phyloP scores from a whole-genome alignment of 2,888 invertebrate species.

The Digitonthophagus gazella region DNA sequence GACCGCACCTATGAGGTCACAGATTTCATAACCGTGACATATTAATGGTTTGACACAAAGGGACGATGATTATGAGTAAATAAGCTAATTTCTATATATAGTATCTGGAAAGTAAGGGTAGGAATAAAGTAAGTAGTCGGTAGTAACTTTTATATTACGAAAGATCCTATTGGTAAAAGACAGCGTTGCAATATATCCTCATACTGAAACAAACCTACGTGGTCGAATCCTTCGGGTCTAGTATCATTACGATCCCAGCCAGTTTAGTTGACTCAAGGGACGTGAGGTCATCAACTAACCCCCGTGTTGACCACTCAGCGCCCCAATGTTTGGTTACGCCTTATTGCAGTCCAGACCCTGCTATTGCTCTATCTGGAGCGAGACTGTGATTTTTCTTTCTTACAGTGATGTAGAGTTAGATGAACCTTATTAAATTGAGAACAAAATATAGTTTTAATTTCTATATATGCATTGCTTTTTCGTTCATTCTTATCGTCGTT shows the following conservation, averaged over 20 bases:
- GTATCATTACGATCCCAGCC: background rate
- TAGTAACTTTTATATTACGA: too few relatives aligned
- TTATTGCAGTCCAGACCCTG: slow-evolving; percentile 37
- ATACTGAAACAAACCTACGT: too few relatives aligned
- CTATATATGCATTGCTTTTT: too few relatives aligned
- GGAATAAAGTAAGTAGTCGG: too few relatives aligned
- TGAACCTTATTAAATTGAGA: background rate
- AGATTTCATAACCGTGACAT: background rate
- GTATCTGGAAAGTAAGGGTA: background rate
- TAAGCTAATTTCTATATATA: background rate
- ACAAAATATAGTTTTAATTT: too few relatives aligned
- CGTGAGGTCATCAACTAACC: slow-evolving; percentile 32
- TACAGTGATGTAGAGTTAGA: background rate
- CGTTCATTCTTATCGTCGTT: too few relatives aligned
- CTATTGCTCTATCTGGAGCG: background rate
- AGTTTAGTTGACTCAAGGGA: slow-evolving; percentile 27
- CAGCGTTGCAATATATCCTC: background rate
- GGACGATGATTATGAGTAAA: background rate
- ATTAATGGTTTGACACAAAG: background rate
- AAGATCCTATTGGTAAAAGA: too few relatives aligned
- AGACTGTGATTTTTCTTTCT: background rate
- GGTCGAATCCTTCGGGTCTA: background rate
- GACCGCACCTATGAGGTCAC: background rate
- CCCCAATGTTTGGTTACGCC: slow-evolving; percentile 51
- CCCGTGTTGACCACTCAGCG: slow-evolving; percentile 48